Evolutionary conservation across 2,888 invertebrate species (phyloP).

Genomic region (Volucella bombylans): DNA sequence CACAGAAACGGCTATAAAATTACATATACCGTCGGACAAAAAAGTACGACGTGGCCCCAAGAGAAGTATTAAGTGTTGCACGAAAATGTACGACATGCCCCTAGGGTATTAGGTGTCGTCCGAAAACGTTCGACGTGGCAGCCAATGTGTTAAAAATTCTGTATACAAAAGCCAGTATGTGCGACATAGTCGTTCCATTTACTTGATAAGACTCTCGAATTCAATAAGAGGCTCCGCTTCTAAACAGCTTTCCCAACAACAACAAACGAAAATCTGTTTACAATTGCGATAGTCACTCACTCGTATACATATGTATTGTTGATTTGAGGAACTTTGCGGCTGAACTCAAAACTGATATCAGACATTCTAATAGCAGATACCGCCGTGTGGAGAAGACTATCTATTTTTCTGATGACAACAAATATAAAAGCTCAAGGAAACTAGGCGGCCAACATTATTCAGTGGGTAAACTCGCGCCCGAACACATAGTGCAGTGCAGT

Average conservation of each 20-base stretch:
- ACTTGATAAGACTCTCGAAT: constrained; percentile 17
- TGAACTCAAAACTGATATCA: too few species aligned
- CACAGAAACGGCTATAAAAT: too few species aligned
- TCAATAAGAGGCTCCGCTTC: constrained; percentile 25
- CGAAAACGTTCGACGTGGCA: too few species aligned
- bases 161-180: too few species aligned
- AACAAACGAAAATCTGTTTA: constrained; percentile 30
- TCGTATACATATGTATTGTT: background rate
- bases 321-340: too few species aligned
- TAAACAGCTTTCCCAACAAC: constrained; percentile 24
- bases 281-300: constrained; percentile 31
- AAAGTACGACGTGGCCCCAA: too few species aligned
- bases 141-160: too few species aligned
- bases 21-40: too few species aligned
- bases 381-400: constrained; percentile 18
- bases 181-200: too few species aligned
- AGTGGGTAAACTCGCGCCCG: constrained; percentile 35
- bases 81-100: too few species aligned
- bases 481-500: constrained; percentile 25
- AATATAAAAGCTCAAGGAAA: constrained; percentile 63
- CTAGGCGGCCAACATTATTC: constrained; percentile 37
- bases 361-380: background rate
- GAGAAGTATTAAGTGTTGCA: too few species aligned
- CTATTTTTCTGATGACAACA: constrained; percentile 53
- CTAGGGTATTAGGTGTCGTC: too few species aligned